Conservation (phyloP, 2,797 vertebrate species). For the Otolemur crassicaudatus region DNA sequence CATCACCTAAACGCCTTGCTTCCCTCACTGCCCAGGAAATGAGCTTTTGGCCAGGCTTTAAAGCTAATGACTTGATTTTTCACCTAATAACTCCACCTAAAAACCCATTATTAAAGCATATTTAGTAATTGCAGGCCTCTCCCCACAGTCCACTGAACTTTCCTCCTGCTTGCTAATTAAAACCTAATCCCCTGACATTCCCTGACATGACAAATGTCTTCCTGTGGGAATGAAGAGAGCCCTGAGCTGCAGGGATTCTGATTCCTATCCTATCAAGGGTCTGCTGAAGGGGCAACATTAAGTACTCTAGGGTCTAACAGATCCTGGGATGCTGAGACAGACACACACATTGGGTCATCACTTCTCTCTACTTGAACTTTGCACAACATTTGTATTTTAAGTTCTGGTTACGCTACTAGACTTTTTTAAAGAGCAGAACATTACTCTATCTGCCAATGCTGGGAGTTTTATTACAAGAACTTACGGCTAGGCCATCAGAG, state of each 20-base stretch:
- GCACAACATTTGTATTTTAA: conserved; percentile 65
- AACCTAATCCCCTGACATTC: conserved; percentile 73
- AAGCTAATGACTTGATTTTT: conserved; percentile 62
- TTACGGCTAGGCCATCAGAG: conserved; percentile 85
- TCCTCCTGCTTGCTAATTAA: conserved; percentile 78
- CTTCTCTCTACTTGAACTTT: conserved; percentile 31
- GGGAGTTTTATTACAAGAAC: conserved; percentile 88
- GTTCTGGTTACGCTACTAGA: conserved; percentile 79
- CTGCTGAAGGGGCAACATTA: background rate
- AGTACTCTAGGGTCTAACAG: background rate
- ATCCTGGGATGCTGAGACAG: background rate
- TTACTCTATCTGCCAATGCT: conserved; percentile 86
- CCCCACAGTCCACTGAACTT: conserved; percentile 63
- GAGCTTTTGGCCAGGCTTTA: conserved; percentile 48
- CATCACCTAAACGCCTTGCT: background rate
- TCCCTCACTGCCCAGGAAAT: conserved; percentile 50
- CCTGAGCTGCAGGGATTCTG: background rate
- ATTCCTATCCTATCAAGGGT: background rate
- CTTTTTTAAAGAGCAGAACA: conserved; percentile 78
- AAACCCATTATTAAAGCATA: conserved; percentile 61
- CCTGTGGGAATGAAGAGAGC: conserved; percentile 71
- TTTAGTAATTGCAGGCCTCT: conserved; percentile 32
- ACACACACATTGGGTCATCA: conserved; percentile 12
- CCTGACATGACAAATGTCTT: conserved; percentile 76
- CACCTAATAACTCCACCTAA: conserved; percentile 71